These are phyloP conservation scores for Lasius fuliginosus DNA, from an alignment of 2,888 invertebrate genomes.

Conservation along the genomic window DNA sequence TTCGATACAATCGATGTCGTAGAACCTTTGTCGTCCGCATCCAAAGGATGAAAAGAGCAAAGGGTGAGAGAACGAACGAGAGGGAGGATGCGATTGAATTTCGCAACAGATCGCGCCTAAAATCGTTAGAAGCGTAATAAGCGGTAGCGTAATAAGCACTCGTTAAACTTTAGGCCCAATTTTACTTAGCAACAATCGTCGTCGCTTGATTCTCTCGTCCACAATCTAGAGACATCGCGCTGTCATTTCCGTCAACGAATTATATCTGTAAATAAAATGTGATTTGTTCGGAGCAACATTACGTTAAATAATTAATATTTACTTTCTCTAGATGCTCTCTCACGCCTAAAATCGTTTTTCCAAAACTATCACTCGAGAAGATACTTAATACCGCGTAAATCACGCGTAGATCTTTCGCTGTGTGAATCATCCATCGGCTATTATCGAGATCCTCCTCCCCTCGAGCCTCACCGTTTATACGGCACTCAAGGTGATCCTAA, in stretches of 20 bases:
- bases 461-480: conserved; percentile 25
- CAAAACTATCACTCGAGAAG: not conserved
- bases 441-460: conserved; percentile 42
- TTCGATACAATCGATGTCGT: conserved; percentile 50
- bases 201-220: not conserved
- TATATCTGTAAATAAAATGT: not conserved
- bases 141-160: conserved; percentile 7
- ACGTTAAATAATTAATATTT: not conserved
- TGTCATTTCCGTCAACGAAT: conserved; percentile 5
- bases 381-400: conserved; percentile 8
- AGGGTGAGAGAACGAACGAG: conserved; percentile 17
- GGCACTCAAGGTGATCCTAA: conserved; percentile 66
- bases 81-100: conserved; percentile 40
- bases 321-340: not conserved
- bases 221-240: not conserved
- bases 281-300: not conserved
- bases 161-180: conserved; percentile 15
- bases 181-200: not conserved
- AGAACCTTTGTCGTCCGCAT: conserved; percentile 41
- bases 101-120: conserved; percentile 49
- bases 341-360: conserved; percentile 7
- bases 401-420: not conserved
- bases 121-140: conserved; percentile 26
- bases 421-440: not conserved
- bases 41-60: not conserved